Base-by-base conservation (phyloP, 2,797 vertebrate genomes). In the Heterohyrax brucei region DNA sequence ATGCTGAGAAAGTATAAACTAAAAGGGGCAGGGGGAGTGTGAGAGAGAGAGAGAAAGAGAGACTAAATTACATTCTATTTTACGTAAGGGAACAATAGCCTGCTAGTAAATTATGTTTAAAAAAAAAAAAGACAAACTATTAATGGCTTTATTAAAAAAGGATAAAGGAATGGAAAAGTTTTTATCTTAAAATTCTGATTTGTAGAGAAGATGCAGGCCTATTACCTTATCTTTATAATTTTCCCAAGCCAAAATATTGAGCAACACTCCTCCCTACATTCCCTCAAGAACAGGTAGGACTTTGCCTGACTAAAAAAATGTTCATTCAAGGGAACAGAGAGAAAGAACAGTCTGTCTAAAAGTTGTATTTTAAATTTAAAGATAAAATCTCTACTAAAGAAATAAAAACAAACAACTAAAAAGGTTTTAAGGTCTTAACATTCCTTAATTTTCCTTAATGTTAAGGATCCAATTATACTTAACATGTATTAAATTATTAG, bases 401-500 rank as follows among this genome's bases (percentile, higher is more conserved):
- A 64, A 62, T 22, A 22, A 24, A 22, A 62, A 62, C 19, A 62
- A 53, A 53, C 50, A 53, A 56, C 12, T 14, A 56, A 56, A 56
- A 56, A 64, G 28, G 28, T 59, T 44, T 64, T 56, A 59, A 68
- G 46, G n/a, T 80, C 75, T 85, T 64, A 26, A 64, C 26, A 2
- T 64, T 64, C 8, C 22, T 62, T 62, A 62, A 75, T 86, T 91
- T 79, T 73, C 14, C 5, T 89, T 79, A 56, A 18, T 53, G 33
- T 56, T 73, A 70, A 46, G 70, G 48, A 48, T 70, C 30, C 72
- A 70, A 5, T 89, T 50, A 70, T 50, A 61, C 14, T 94, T 89
- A 83, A 94, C 19, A 30, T 50, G 39, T 19, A 50, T 18, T 89
- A 70, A 89, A 70, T 70, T 59, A 77, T 94, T 89, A 89, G 62